phyloP scores from a whole-genome alignment of 2,797 vertebrate species.

The Scleropages formosus region DNA sequence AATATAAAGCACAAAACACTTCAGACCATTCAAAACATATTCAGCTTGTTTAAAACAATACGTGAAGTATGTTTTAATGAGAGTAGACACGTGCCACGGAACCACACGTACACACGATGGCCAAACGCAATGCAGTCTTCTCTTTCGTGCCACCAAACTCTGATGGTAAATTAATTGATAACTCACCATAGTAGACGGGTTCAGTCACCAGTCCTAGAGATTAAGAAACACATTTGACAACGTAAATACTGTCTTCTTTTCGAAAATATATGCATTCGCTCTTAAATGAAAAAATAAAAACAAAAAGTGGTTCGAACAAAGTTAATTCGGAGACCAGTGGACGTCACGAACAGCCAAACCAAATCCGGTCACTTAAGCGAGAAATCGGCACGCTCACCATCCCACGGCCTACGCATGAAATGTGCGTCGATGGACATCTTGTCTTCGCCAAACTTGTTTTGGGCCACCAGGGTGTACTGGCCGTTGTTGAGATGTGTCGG shows the following conservation, averaged over 20 bases:
- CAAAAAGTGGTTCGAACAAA: not conserved
- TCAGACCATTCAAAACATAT: not conserved
- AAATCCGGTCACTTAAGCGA: not conserved
- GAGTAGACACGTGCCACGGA: not conserved
- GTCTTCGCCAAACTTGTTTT: slow-evolving; percentile 78
- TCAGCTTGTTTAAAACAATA: not conserved
- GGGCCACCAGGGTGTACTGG: slow-evolving; percentile 81
- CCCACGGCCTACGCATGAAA: slow-evolving; percentile 86
- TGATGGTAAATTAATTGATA: not conserved
- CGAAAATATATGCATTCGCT: no score
- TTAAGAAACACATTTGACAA: slow-evolving; percentile 22
- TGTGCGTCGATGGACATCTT: slow-evolving; percentile 79
- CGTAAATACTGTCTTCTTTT: not conserved
- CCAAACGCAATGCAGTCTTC: not conserved
- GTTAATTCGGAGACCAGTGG: not conserved
- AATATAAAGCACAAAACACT: not conserved
- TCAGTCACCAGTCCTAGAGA: slow-evolving; percentile 56
- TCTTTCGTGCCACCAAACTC: not conserved
- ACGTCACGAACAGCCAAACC: not conserved
- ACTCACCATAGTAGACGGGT: slow-evolving; percentile 69
- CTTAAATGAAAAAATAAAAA: no score
- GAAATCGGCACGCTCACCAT: slow-evolving; percentile 64
- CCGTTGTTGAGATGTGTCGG: slow-evolving; percentile 96
- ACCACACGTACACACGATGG: not conserved
- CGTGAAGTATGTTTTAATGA: slow-evolving; percentile 2